Evolutionary conservation across 2,113 vertebrate species (phyloP), one percentile per base, ranked within the genome.

Genomic region (Laticauda colubrina): DNA sequence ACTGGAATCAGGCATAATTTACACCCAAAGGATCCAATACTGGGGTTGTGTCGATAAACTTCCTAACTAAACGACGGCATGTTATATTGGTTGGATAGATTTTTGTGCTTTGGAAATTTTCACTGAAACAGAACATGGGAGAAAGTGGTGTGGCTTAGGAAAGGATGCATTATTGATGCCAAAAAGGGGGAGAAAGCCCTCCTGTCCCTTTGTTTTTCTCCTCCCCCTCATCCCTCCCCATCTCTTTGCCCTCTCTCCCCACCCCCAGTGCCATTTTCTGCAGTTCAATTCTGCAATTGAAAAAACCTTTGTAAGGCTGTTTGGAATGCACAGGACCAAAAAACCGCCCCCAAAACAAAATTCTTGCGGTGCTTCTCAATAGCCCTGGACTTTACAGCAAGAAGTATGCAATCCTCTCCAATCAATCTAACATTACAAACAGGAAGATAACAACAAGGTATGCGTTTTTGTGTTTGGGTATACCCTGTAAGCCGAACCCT

Each of bases 401-500:
- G 56, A 53, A 64, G 18, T 51, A 12, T 1, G 3, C 21, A 8
- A 10, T 23, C 14, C 6, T 15, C 64, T 43, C 45, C 53, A 39
- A 56, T 23, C 7, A 14, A 14, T 51, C 69, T 24, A 55, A 51
- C 43, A 4, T 9, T 39, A 81, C 14, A 43, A 14, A 57, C 24
- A 75, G 18, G 21, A n/a, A 29, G 2, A 23, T 45, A 21, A 87
- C 23, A 29, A 43, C 23, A 29, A 43, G 15, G 93, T 23, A 18
- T 15, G 51, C 9, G 53, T 43, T 15, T 57, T 56, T 34, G 48
- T n/a, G 18, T 7, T 53, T 43, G 23, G 9, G 29, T 34, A 18
- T 93, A 93, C 93, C 93, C 93, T 93, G 93, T 93, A 85, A 88
- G 85, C 90, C 55, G 64, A 91, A 93, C 90, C 93, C 90, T 91